phyloP scores from a whole-genome alignment of 1,140 invertebrate species.

The Steinernema khuongi region DNA sequence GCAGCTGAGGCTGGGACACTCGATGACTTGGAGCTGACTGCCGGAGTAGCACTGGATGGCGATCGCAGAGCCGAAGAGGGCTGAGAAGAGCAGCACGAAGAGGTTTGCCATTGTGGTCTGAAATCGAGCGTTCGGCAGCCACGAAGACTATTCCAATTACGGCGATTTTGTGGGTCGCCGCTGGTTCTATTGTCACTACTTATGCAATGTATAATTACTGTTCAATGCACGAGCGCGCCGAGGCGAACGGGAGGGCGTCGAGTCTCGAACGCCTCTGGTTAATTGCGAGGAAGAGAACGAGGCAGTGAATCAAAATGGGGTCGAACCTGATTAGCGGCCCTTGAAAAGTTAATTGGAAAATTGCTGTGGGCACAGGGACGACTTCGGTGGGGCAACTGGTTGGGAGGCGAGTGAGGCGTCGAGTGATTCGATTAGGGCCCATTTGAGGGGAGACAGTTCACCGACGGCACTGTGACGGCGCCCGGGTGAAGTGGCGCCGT shows the following conservation, averaged over 20 bases:
- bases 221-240: not conserved
- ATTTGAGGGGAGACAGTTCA: not conserved
- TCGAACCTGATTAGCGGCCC: slow-evolving; percentile 3
- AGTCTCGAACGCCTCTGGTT: slow-evolving; percentile 1
- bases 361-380: not conserved
- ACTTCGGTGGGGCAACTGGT: not conserved
- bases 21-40: slow-evolving; percentile 55
- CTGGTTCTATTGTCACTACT: not conserved
- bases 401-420: slow-evolving; percentile 2
- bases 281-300: not conserved
- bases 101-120: slow-evolving; percentile 13
- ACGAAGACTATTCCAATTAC: slow-evolving; percentile 12
- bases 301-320: not conserved
- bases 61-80: not conserved
- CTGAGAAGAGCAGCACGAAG: slow-evolving; percentile 4
- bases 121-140: slow-evolving; percentile 6
- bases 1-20: slow-evolving; percentile 51
- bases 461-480: not conserved
- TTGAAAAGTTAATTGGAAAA: slow-evolving; percentile 15
- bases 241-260: not conserved
- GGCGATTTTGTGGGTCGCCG: slow-evolving; percentile 14
- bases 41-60: slow-evolving; percentile 53
- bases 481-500: not conserved
- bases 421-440: not conserved
- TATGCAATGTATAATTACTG: slow-evolving; percentile 15